phyloP scores from a whole-genome alignment of 2,113 vertebrate genomes.

The Heterochromis multidens region DNA sequence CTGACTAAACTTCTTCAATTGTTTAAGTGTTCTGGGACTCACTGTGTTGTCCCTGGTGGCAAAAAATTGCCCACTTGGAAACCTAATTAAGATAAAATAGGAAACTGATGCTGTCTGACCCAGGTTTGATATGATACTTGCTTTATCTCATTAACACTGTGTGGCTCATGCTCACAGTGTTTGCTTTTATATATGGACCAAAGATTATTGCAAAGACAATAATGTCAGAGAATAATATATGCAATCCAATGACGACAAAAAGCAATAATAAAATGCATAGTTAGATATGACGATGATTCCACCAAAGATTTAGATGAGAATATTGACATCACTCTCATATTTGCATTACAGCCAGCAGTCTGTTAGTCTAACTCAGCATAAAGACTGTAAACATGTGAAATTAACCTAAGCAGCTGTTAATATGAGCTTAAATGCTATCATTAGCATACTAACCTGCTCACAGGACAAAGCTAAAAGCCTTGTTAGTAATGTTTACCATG shows the following conservation, averaged over 20 bases:
- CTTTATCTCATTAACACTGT: not conserved
- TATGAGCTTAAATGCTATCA: no score
- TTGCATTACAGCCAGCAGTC: not conserved
- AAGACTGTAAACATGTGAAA: no score
- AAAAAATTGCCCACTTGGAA: not conserved
- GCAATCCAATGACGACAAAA: not conserved
- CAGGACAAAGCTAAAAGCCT: no score
- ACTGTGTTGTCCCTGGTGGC: not conserved
- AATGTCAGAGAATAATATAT: not conserved
- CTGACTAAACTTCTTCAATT: conserved; percentile 2
- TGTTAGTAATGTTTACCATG: no score
- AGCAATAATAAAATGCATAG: not conserved
- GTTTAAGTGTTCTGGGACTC: not conserved
- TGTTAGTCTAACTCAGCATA: not conserved
- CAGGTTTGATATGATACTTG: not conserved
- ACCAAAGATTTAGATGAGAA: not conserved
- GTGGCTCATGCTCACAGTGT: not conserved
- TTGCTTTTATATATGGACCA: not conserved
- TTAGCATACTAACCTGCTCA: no score
- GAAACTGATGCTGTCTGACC: not conserved
- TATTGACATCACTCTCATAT: not conserved
- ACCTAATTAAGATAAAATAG: conserved; percentile 14
- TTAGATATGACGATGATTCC: not conserved
- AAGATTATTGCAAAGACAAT: not conserved
- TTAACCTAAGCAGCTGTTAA: no score